phyloP scores from a whole-genome alignment of 2,797 vertebrate genomes.

The Sternotherus odoratus region DNA sequence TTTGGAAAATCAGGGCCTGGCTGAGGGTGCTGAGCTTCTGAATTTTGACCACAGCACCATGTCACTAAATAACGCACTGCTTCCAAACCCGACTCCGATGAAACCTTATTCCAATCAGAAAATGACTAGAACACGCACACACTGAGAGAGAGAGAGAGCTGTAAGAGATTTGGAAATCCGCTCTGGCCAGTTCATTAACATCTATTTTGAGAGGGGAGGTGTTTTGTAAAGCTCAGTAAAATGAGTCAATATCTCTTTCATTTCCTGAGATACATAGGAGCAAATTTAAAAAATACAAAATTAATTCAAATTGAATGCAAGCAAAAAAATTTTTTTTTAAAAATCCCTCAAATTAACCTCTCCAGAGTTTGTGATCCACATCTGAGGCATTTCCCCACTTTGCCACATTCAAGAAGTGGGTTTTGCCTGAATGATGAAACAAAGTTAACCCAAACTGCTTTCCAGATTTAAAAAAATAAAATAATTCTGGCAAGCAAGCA shows the following conservation, averaged over 20 bases:
- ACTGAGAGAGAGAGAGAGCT: background rate
- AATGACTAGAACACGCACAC: background rate
- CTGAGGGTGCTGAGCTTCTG: background rate
- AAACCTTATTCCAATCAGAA: background rate
- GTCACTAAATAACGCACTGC: background rate
- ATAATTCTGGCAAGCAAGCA: constrained; percentile 27
- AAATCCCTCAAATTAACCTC: constrained; percentile 45
- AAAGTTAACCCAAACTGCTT: constrained; percentile 44
- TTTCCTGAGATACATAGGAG: constrained; percentile 56
- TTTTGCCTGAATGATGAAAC: too few relatives aligned
- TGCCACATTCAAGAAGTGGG: too few relatives aligned
- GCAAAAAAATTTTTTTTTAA: constrained; percentile 57
- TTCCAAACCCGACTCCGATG: background rate
- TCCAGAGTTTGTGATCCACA: background rate
- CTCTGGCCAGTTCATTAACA: background rate
- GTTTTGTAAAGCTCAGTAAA: constrained; percentile 7
- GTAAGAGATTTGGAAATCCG: background rate
- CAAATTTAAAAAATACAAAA: background rate
- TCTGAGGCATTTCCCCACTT: too few relatives aligned
- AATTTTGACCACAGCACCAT: background rate
- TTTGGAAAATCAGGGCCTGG: background rate
- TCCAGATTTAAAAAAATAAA: constrained; percentile 22
- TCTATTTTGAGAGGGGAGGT: constrained; percentile 11
- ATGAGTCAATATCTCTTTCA: constrained; percentile 15
- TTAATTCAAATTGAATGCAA: background rate